Percentiles rank a stretch among this genome's conserved stretches.
phyloP scores from a whole-genome alignment of 2,113 vertebrate genomes.

The Pseudopodoces humilis region DNA sequence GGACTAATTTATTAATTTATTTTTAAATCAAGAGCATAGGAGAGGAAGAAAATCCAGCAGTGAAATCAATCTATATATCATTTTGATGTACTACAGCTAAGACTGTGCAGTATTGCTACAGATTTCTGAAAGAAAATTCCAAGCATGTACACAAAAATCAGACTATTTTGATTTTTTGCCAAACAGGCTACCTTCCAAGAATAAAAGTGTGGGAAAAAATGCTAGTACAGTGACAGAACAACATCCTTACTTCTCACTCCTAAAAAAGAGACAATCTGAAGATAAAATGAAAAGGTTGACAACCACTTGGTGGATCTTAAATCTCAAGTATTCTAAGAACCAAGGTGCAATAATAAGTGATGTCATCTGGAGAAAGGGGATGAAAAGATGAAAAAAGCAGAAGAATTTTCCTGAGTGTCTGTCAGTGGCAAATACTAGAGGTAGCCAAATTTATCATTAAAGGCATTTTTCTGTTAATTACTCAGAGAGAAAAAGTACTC shows the following conservation, averaged over 20 bases:
- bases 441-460: not conserved
- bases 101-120: not conserved
- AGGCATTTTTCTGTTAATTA: not conserved
- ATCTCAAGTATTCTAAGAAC: not conserved
- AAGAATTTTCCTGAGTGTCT: not conserved
- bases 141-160: conserved; percentile 50
- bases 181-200: conserved; percentile 63
- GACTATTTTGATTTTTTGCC: conserved; percentile 55
- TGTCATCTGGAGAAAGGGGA: not conserved
- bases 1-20: not conserved
- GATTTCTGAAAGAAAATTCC: conserved; percentile 43
- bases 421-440: not conserved
- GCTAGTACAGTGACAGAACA: conserved; percentile 10
- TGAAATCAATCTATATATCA: not conserved
- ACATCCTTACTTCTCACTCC: conserved; percentile 24
- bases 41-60: not conserved
- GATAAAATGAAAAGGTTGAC: conserved; percentile 42
- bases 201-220: conserved; percentile 58
- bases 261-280: conserved; percentile 36
- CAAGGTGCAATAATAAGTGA: not conserved
- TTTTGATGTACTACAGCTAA: conserved; percentile 17
- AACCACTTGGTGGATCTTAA: not conserved
- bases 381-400: not conserved
- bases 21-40: not conserved
- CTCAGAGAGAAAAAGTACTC: not conserved